These are phyloP conservation scores for Lonchura striata DNA, from an alignment of 2,113 vertebrate species.

Conservation along the genomic window DNA sequence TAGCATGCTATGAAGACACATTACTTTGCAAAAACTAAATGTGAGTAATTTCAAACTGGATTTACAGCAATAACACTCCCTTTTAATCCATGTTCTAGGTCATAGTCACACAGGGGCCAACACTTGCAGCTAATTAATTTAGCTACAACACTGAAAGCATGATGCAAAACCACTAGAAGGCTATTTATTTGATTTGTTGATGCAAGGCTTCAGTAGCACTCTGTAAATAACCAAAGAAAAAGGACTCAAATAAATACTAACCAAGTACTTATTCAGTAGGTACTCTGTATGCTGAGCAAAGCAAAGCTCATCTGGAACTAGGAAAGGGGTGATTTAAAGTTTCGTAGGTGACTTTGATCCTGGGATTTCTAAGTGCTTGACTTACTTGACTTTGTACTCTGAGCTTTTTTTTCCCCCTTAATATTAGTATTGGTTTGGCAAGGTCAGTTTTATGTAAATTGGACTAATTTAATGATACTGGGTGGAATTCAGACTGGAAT, in stretches of 20 bases:
- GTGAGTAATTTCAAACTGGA: background rate
- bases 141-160: background rate
- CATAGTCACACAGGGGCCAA: background rate
- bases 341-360: background rate
- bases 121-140: background rate
- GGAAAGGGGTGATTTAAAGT: background rate
- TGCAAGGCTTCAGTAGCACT: background rate
- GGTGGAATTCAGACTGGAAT: background rate
- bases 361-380: background rate
- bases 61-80: background rate
- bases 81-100: background rate
- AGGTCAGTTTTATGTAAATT: slow-evolving; percentile 29
- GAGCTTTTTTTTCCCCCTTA: background rate
- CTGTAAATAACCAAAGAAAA: background rate
- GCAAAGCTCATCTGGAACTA: background rate
- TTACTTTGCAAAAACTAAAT: background rate
- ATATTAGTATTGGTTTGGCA: background rate
- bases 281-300: background rate
- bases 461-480: slow-evolving; percentile 10
- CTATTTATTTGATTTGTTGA: background rate
- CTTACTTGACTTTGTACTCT: background rate
- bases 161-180: background rate
- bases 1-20: background rate
- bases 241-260: background rate
- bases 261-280: background rate